Conservation (phyloP, 23 tunicate species). For the Trididemnum nubilum region DNA sequence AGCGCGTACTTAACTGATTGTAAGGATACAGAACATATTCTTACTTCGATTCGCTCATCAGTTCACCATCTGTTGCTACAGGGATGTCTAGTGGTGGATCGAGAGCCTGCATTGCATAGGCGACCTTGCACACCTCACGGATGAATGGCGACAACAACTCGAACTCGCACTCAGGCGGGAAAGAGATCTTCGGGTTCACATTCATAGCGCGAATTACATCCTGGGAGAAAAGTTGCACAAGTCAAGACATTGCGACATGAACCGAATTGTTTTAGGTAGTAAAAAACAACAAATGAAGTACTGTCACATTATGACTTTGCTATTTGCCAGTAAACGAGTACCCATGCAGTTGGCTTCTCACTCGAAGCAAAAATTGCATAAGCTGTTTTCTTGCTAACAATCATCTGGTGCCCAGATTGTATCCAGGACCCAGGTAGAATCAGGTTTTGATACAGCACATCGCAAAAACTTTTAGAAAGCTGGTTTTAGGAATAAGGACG, state of each 20-base stretch:
- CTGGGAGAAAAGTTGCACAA: conserved; percentile 29
- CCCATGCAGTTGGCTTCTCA: no score
- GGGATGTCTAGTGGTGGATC: conserved; percentile 96
- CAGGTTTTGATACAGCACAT: no score
- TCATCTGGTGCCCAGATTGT: no score
- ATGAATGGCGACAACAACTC: conserved; percentile 77
- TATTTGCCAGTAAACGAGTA: no score
- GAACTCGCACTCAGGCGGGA: conserved; percentile 99
- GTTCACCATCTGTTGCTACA: conserved; percentile 92
- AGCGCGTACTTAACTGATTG: no score
- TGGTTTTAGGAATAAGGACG: no score
- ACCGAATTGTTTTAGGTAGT: background rate
- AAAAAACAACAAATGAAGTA: background rate
- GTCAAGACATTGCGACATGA: background rate
- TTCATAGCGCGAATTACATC: conserved; percentile 97
- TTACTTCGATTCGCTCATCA: conserved; percentile 79
- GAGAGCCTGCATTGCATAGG: conserved; percentile 94
- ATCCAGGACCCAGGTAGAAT: no score
- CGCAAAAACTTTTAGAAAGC: no score
- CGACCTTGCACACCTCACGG: conserved; percentile 94
- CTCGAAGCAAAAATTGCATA: no score
- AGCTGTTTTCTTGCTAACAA: no score
- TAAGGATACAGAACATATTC: no score
- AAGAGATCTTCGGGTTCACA: conserved; percentile 92
- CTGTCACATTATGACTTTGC: no score